Base-by-base conservation (phyloP, 2,797 vertebrate genomes). In the Scyliorhinus canicula region DNA sequence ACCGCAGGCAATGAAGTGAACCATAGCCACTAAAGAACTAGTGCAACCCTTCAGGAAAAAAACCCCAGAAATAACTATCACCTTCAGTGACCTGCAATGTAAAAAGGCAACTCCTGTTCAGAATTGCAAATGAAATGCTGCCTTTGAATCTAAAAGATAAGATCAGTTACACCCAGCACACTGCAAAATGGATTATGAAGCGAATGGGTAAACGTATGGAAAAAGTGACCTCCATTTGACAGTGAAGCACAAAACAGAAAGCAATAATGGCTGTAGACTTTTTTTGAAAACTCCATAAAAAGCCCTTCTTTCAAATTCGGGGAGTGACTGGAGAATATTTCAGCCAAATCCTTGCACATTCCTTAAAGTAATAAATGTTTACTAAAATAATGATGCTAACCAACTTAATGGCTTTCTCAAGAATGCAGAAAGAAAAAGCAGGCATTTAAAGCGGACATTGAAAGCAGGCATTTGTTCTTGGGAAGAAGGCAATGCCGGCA, bases 81-180 rank as follows among this genome's bases (percentile, higher is more conserved):
- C 95, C 95, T 65, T 95, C 91, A 60, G 95, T 95, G 95, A 95
- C 95, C 95, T 95, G 95, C 50, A 95, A 88, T 95, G 95, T 94
- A 95, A 95, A 94, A 95, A 55, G 85, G 85, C 40, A 88, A 95
- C 69, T 57, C 60, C 52, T 19, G 65, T 95, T 95, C 95, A 95
- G 91, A 95, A 95, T 91, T 95, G 93, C 95, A 95, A 95, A 95
- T 95, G 95, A 95, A 95, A 77, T 24, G 84, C 94, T 67, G n/a
- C 26, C 93, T 94, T 94, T 94, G 93, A 94, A 94, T 74, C 65
- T 50, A 14, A 52, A 19, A 94, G 95, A 95, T 95, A 95, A 95
- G 21, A 95, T 95, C 95, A 95, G 95, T 55, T 31, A 91, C 85
- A 95, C 74, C 95, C 77, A 52, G 67, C 55, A 90, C 60, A 44